Base-by-base conservation (phyloP, 1,140 invertebrate species). In the Drosophila ficusphila region DNA sequence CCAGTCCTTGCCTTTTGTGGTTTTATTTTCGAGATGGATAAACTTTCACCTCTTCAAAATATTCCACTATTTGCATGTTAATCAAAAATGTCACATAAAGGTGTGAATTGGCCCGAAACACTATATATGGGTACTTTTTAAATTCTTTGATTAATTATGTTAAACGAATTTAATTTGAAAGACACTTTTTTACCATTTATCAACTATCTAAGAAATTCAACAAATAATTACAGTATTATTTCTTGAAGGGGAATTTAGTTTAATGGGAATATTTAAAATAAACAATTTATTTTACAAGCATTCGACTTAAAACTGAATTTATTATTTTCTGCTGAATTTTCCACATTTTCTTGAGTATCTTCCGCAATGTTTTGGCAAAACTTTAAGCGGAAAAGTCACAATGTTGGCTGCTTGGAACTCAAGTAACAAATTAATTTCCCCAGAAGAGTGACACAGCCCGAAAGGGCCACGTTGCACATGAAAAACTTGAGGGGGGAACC, bases 401-500 rank as follows among this genome's bases (percentile, higher is more conserved):
- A 70, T 74, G 72, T 69, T 69, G n/a, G n/a, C 25, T 18, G 42
- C 12, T 52, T 21, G 47, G 27, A 46, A 36, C 61, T 38, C 9
- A 39, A 57, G 53, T 88, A 77, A 86, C 81, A 86, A 86, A 86
- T 86, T 86, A 86, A 86, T 88, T 88, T 88, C 58, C 49, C 64
- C 61, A 46, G 23, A 49, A 65, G 54, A 74, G 60, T 81, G 82
- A 86, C 81, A 86, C 41, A 39, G 34, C 11, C 14, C 16, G 19
- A 53, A 25, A 53, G 46, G 48, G 19, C 29, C 54, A 33, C 56
- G 54, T 64, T 46, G 62, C 68, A 72, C 69, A 41, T 46, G 48
- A 57, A 71, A 46, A 54, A 44, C 68, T 73, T 52, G 9, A n/a
- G 12, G 47, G 38, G 34, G 53, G 48, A 23, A 47, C 21, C 12